Base-by-base conservation (phyloP, 2,888 invertebrate species). In the Apotomis turbidana region DNA sequence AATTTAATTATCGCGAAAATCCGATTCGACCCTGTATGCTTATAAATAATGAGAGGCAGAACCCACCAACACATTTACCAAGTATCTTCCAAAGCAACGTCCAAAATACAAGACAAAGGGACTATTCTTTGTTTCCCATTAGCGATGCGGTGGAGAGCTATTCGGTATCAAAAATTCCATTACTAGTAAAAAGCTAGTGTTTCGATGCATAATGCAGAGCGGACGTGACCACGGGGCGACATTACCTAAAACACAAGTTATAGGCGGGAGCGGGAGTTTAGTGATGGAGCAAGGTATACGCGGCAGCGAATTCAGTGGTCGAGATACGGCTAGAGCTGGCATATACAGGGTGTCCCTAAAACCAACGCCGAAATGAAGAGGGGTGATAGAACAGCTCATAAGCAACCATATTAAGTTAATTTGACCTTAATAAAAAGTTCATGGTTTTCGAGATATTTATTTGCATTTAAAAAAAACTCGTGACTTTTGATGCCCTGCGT, bases 101-200 rank as follows among this genome's bases (percentile, higher is more conserved):
- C 59, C 54, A 60, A 54, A 66, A 38, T 54, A 36, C 54, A 49
- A 38, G 54, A 36, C 61, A 67, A 67, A 5, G 51, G 61, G 36
- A 13, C 61, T 49, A 6, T 46, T 57, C 51, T 41, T 57, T 55
- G 55, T 55, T 54, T 58, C 49, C 59, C 71, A 68, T 72, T 59
- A 72, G 55, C 51, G 38, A 61, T 49, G 63, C 13, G 58, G 58
- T 10, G 38, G n/a, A 51, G 51, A 54, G 54, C 68, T 58, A 63
- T 57, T 64, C 54, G 52, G 72, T 71, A 68, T 72, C 72, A 68
- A 63, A 72, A 63, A 72, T 72, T 72, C 72, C 72, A 72, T 72
- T 68, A 72, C 72, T 72, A 68, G 68, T 72, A 72, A 72, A 72
- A 72, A 58, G 62, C 68, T 72, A 63, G 68, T 63, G 68, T 72